Evolutionary conservation across 2,113 vertebrate species (phyloP), one percentile per base, ranked within the genome.

Genomic region (Strix aluco): DNA sequence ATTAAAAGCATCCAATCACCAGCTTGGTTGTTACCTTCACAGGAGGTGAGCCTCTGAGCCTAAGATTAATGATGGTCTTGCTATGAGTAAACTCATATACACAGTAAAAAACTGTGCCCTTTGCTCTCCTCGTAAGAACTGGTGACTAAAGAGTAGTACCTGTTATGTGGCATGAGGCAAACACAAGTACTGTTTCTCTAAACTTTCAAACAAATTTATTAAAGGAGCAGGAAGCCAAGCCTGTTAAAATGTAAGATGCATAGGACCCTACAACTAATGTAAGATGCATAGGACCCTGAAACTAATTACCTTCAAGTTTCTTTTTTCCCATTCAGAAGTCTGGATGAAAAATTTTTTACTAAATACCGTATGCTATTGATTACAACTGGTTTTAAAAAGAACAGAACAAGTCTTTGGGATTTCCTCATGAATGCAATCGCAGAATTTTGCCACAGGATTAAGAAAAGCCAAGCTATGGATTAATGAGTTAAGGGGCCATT

Each of bases 1-100:
- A 94, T 88, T 90, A 96, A 74, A 15, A 94, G 12, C 14, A 83
- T 86, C 67, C 47, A 83, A 61, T 92, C 79, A 87, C 32, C 16
- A 36, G 4, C 58, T 90, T 96, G 32, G 71, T 74, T 93, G 71
- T 74, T 93, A 36, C 38, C 59, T 83, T 95, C 72, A 83, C 27
- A 66, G 42, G 57, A 92, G 63, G 55, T 92, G 88, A 93, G 29
- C 6, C 34, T 83, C 47, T 51, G 32, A 77, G 51, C 59, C 36
- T 1, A 1, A 86, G 47, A 92, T 65, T 85, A 70, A 40, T 58
- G 15, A 66, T 81, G 21, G n/a, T 71, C 62, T 81, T 94, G 51
- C 65, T 84, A 30, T 65, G 52, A 84, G 51, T 36, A 86, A 81
- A 69, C 18, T 88, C 49, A 61, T 16, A 36, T 29, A 67, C 34